Conservation (phyloP, 2,888 invertebrate species). For the Trachelus iudaicus region DNA sequence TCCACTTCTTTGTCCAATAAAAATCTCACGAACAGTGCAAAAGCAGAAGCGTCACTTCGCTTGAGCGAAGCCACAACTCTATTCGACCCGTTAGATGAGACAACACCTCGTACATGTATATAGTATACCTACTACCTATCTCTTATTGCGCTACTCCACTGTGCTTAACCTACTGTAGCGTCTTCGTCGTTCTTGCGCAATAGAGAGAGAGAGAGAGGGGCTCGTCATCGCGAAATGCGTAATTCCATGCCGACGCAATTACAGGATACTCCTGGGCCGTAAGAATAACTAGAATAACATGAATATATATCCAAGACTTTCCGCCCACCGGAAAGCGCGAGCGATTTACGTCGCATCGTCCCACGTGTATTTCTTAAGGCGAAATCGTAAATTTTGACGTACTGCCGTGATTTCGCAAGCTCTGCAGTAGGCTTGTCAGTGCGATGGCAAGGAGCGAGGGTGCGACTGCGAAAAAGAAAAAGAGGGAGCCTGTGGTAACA, state of each 20-base stretch:
- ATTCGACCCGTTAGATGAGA: no score
- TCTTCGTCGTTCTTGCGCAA: no score
- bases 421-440: background rate
- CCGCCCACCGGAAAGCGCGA: background rate
- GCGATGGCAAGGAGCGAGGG: background rate
- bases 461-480: background rate
- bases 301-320: background rate
- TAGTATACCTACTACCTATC: no score
- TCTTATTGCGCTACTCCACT: no score
- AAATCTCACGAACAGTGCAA: no score
- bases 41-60: no score
- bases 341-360: background rate
- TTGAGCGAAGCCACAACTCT: no score
- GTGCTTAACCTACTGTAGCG: no score
- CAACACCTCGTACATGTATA: no score
- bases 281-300: background rate
- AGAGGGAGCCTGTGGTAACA: background rate
- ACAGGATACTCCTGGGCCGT: background rate
- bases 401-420: background rate
- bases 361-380: background rate
- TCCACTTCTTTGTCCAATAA: no score
- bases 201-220: background rate
- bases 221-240: background rate
- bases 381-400: background rate
- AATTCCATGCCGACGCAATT: background rate